These are phyloP conservation scores for Eriocheir sinensis DNA, from an alignment of 1,140 invertebrate species.

Conservation along the genomic window DNA sequence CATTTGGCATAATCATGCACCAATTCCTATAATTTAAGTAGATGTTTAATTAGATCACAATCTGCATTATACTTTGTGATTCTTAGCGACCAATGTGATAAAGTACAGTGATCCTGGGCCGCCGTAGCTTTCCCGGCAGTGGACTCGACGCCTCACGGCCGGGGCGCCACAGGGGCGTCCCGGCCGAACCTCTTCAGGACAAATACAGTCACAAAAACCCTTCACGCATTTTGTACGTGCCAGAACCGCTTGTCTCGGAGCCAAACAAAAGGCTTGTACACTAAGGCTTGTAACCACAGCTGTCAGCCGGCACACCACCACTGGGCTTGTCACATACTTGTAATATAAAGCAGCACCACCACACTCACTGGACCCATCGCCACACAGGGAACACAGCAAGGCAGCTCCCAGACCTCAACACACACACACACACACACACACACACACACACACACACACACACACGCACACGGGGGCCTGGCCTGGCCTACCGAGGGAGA, in stretches of 20 bases:
- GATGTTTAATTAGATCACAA: conserved; percentile 69
- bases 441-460: no score
- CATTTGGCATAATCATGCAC: conserved; percentile 76
- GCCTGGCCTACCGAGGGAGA: no score
- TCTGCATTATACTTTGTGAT: conserved; percentile 73
- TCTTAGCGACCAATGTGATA: conserved; percentile 61
- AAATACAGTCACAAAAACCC: background rate
- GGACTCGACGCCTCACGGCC: background rate
- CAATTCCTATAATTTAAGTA: conserved; percentile 77
- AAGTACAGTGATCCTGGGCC: conserved; percentile 64
- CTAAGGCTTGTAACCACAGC: conserved; percentile 33
- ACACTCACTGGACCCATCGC: conserved; percentile 75
- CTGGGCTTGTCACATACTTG: conserved; percentile 67
- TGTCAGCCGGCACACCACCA: conserved; percentile 44
- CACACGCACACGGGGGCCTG: no score
- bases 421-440: no score
- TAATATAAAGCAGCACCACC: conserved; percentile 62
- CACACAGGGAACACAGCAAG: no score
- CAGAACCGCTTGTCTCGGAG: background rate
- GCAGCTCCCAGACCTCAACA: no score
- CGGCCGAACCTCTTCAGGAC: background rate
- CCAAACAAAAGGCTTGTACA: background rate
- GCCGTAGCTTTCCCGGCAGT: background rate
- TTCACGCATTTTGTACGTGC: conserved; percentile 1
- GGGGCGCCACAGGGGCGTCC: background rate